These are phyloP conservation scores for Tetheella fluctuosa DNA, from an alignment of 2,888 invertebrate genomes.

Conservation along the genomic window DNA sequence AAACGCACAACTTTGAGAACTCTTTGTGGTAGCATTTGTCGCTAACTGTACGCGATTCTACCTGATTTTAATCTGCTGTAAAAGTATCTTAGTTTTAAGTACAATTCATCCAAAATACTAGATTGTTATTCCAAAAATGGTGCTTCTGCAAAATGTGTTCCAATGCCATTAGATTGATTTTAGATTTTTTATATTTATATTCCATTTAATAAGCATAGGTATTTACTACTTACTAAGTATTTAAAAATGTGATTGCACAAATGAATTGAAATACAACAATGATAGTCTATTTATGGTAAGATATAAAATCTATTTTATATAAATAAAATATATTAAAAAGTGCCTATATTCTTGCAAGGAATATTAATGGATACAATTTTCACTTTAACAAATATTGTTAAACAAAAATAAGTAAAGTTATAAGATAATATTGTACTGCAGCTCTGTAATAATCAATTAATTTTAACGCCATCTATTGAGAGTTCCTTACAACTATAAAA, in stretches of 20 bases:
- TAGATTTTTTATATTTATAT: constrained; percentile 1
- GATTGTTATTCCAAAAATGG: background rate
- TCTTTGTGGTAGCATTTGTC: background rate
- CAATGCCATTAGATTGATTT: background rate
- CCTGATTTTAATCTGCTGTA: constrained; percentile 1
- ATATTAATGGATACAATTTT: background rate
- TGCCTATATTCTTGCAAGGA: background rate
- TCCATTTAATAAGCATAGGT: background rate
- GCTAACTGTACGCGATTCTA: background rate
- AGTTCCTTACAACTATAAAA: constrained; percentile 3
- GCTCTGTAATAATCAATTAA: background rate
- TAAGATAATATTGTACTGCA: background rate
- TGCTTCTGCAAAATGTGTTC: background rate
- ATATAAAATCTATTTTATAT: background rate
- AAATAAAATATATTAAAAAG: background rate
- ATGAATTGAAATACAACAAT: background rate
- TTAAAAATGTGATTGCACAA: background rate
- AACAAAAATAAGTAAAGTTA: background rate
- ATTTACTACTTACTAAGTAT: background rate
- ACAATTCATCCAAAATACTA: background rate
- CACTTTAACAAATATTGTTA: background rate
- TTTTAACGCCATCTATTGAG: constrained; percentile 10
- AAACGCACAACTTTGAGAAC: background rate
- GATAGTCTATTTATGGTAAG: background rate
- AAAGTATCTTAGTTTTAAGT: background rate